Base-by-base conservation (phyloP, 2,113 vertebrate species). In the Bubo scandiacus region DNA sequence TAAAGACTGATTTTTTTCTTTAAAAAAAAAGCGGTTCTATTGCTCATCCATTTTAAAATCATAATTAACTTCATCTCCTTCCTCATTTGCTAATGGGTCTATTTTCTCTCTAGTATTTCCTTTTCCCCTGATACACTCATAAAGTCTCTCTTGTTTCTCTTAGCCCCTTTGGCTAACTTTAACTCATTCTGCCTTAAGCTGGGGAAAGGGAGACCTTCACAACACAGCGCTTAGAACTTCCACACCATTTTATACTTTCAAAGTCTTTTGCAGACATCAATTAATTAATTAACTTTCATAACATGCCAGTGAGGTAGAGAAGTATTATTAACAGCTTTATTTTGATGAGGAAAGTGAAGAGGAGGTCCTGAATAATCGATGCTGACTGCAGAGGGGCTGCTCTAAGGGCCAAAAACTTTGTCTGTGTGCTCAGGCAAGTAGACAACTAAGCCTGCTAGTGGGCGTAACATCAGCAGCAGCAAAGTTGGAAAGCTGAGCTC, bases 31-130 rank as follows among this genome's bases (percentile, higher is more conserved):
- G 72, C 38, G 15, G 29, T 92, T 97, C 81, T 97, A 94, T 96
- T 75, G 91, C 96, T 98, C 97, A 95, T 91, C 88, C 90, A 95
- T 97, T 98, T 98, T 88, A 97, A 97, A 98, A 97, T 95, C 94
- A 95, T 96, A 97, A 97, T 98, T 98, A 98, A 97, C 96, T 97
- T 98, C 95, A 98, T 98, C 97, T 97, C 96, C 96, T 95, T 97
- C 95, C 93, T 95, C 94, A 87, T 98, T 97, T 97, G 95, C 96
- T 97, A 97, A 97, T 94, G 94, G 95, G 85, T 96, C 96, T 97
- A 54, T 97, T 97, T 97, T 93, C 72, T 97, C 92, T 92, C 80
- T 57, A 36, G 72, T 79, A 88, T 97, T 97, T 96, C 95, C 90
- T 97, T 94, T 97, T 93, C 90, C 74, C 84, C 71, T 94, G 90